phyloP scores from a whole-genome alignment of 1,140 invertebrate species.

The Leptinotarsa undecemlineata region DNA sequence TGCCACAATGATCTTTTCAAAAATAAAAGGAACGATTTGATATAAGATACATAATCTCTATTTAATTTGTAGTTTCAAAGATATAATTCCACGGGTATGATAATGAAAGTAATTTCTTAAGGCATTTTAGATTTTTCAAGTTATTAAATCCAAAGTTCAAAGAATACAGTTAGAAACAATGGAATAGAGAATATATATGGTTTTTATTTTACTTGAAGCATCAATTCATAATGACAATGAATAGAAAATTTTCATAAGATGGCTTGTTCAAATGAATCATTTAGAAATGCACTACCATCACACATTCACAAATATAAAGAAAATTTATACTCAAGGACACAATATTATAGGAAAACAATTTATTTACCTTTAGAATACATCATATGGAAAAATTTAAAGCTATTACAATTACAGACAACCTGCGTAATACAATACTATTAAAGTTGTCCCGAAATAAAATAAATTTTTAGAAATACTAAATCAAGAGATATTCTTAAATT shows the following conservation, averaged over 20 bases:
- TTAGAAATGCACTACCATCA: neutral
- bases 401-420: slow-evolving; percentile 47
- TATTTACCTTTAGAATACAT: slow-evolving; percentile 48
- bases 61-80: too few species aligned
- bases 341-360: slow-evolving; percentile 49
- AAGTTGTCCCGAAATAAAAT: slow-evolving; percentile 34
- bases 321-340: neutral
- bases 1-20: too few species aligned
- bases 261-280: neutral
- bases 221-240: too few species aligned
- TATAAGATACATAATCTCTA: too few species aligned
- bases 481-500: slow-evolving; percentile 27
- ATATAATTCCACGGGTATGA: too few species aligned
- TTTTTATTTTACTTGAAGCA: too few species aligned
- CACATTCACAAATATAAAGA: neutral
- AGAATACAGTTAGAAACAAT: too few species aligned
- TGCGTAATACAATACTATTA: slow-evolving; percentile 32
- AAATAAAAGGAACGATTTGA: too few species aligned
- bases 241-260: neutral
- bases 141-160: too few species aligned
- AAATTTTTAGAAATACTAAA: slow-evolving; percentile 29
- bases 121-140: too few species aligned
- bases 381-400: slow-evolving; percentile 51
- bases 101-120: too few species aligned
- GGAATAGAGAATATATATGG: too few species aligned